Percentiles rank a stretch among this genome's conserved stretches.
phyloP scores from a whole-genome alignment of 2,113 vertebrate genomes.

The Thunnus thynnus region DNA sequence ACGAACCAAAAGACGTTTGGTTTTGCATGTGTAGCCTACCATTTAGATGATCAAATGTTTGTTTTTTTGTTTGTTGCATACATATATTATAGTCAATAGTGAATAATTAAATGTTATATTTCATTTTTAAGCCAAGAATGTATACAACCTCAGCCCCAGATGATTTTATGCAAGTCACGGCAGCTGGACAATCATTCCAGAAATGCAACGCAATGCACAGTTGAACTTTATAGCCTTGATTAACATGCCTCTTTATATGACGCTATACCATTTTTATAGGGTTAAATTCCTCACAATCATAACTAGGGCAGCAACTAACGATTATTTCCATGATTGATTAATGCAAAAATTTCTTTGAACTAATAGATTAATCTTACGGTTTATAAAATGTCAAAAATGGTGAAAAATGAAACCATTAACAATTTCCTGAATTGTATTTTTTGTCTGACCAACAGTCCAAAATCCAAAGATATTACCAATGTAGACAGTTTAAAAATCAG shows the following conservation, averaged over 20 bases:
- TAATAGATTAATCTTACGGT: neutral
- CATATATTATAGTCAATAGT: neutral
- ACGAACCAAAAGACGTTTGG: neutral
- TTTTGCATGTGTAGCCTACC: neutral
- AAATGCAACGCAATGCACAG: slow-evolving; percentile 48
- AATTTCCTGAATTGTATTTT: neutral
- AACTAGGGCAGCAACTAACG: neutral
- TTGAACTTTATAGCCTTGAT: neutral
- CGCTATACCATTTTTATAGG: neutral
- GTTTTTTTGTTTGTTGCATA: neutral
- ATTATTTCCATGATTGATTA: neutral
- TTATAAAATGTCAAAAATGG: no score
- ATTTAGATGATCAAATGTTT: neutral
- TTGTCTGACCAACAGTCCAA: neutral
- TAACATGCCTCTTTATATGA: neutral
- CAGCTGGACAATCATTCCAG: slow-evolving; percentile 52
- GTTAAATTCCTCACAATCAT: neutral
- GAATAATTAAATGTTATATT: neutral
- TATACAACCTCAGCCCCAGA: neutral
- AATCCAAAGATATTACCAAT: slow-evolving; percentile 21
- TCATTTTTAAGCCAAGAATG: slow-evolving; percentile 28
- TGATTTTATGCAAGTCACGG: slow-evolving; percentile 6
- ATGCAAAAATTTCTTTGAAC: neutral
- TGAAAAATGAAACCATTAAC: neutral
- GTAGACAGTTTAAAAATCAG: neutral